Evolutionary conservation across 2,113 vertebrate species (phyloP).

Genomic region (Pontoporia blainvillei): DNA sequence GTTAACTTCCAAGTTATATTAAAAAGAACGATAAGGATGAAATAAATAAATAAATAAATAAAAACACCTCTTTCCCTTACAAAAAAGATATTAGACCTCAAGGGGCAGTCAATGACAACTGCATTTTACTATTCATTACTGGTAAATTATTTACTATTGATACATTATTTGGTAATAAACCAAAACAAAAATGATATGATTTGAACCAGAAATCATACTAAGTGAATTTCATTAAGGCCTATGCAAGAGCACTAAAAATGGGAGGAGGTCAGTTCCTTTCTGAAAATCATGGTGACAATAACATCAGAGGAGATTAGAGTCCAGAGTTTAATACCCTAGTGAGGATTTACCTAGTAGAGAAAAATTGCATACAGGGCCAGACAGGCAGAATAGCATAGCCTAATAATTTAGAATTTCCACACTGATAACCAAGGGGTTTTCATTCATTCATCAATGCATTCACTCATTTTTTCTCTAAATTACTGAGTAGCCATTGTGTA

Average conservation of each 20-base stretch:
- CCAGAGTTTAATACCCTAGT: background rate
- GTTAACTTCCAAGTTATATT: too few species aligned
- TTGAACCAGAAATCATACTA: background rate
- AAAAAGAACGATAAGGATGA: too few species aligned
- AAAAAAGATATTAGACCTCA: background rate
- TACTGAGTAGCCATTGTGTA: background rate
- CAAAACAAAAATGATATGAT: conserved; percentile 14
- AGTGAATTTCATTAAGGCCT: background rate
- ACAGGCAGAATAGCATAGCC: background rate
- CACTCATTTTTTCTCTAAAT: background rate
- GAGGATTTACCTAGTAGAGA: background rate
- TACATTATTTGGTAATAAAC: background rate
- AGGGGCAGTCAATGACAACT: background rate
- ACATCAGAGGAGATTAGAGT: background rate
- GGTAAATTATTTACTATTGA: background rate
- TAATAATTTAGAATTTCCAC: background rate
- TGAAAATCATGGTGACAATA: background rate
- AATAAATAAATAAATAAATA: background rate
- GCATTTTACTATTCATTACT: background rate
- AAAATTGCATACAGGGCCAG: background rate
- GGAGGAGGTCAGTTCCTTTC: background rate
- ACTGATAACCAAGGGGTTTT: background rate
- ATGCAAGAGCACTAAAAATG: background rate
- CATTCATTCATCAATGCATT: background rate
- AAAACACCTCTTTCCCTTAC: background rate